Base-by-base conservation (phyloP, 2,888 invertebrate genomes). In the Pandemis heparana region DNA sequence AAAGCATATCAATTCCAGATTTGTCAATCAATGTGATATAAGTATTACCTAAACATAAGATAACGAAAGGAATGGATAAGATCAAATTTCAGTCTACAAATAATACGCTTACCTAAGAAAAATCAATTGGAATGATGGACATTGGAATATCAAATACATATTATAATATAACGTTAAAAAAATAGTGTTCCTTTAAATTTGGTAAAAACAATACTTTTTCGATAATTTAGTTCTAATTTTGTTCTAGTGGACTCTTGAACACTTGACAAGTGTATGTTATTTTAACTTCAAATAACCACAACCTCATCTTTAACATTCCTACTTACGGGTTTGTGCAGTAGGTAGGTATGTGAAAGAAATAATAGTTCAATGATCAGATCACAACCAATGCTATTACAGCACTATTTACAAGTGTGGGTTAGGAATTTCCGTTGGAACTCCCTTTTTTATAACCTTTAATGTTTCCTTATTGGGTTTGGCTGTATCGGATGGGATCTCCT, bases 391-490 rank as follows among this genome's bases (percentile, higher is more conserved):
- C 74, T 74, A 41, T 70, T 41, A 76, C 74, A 77, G 75, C 72
- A 74, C 71, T 63, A 72, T 74, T 86, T 87, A 89, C 77, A 85
- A 74, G 71, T 86, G 83, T 75, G 89, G 91, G 77, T 90, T 87
- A 62, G 92, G 94, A 23, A 95, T 95, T 79, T 94, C 94, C 32
- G 89, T 83, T 1, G 94, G 95, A 10, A 96, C 96, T 74, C 91
- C 94, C 80, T 94, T 95, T 80, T 94, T 96, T 73, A 96, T 96
- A 4, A 96, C 95, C 87, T 95, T 96, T 39, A 96, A 89, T 65
- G 92, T 95, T 77, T 95, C 95, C 75, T 92, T 91, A 78, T 86
- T 86, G 0, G 96, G 95, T 71, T 95, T 94, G 23, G 87, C 85
- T 0, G 95, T 95, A 79, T 96, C 96, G 0, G 91, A 89, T 3